These are phyloP conservation scores for Ceyx cyanopectus DNA, from an alignment of 2,113 vertebrate species.

Conservation along the genomic window DNA sequence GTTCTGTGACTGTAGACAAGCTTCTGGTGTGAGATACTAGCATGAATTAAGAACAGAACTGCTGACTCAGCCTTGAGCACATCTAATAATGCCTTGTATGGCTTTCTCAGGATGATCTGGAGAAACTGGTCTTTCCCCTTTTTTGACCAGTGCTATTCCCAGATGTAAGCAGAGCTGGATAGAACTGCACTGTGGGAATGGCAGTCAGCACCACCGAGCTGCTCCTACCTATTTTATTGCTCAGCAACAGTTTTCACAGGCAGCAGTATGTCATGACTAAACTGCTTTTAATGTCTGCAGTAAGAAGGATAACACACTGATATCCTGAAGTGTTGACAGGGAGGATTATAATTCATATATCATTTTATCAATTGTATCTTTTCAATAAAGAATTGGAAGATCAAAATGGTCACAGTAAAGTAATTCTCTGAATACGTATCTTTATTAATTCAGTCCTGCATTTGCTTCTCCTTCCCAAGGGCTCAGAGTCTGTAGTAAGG, in stretches of 20 bases:
- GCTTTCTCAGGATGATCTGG: constrained; percentile 32
- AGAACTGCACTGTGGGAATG: not conserved
- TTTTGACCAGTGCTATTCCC: not conserved
- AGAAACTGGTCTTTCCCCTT: not conserved
- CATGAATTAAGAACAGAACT: not conserved
- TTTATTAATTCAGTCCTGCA: not conserved
- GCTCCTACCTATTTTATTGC: not conserved
- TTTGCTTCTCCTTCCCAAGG: not conserved
- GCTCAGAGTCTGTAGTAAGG: not conserved
- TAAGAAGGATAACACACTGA: not conserved
- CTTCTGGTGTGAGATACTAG: not conserved
- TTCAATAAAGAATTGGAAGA: not conserved
- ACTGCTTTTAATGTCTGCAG: not conserved
- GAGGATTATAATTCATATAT: not conserved
- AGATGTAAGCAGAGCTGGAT: not conserved
- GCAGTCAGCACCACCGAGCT: not conserved
- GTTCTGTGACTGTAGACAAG: not conserved
- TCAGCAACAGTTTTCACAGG: not conserved
- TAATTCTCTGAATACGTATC: not conserved
- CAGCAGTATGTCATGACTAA: not conserved
- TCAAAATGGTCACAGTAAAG: not conserved
- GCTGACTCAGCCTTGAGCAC: constrained; percentile 5
- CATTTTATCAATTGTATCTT: not conserved
- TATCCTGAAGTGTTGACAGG: not conserved
- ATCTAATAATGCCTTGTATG: constrained; percentile 19